Conservation (phyloP, 2,113 vertebrate genomes). For the Saimiri boliviensis region DNA sequence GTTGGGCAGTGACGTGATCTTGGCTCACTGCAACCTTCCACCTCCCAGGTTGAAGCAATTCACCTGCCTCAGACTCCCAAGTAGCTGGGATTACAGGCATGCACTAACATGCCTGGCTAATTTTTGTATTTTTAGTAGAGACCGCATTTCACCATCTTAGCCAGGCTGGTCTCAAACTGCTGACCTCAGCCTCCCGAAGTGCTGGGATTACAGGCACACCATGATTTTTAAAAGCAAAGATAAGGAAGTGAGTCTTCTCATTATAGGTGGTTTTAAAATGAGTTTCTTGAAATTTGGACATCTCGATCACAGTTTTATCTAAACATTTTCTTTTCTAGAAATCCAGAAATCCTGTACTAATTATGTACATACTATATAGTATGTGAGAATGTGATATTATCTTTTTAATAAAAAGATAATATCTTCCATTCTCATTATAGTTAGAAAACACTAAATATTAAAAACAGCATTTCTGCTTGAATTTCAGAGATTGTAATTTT, state of each 20-base stretch:
- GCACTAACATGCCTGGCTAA: too few species aligned
- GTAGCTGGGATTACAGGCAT: too few species aligned
- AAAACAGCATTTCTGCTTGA: not conserved
- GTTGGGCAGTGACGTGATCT: too few species aligned
- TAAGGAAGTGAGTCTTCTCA: not conserved
- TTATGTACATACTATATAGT: not conserved
- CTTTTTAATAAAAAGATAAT: not conserved
- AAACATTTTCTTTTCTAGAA: not conserved
- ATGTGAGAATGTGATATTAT: not conserved
- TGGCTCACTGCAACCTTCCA: too few species aligned
- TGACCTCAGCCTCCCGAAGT: too few species aligned
- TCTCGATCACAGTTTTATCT: not conserved
- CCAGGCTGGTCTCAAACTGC: too few species aligned
- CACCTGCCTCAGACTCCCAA: too few species aligned
- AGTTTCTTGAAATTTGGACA: not conserved
- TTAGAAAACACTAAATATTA: not conserved
- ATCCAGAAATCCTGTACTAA: not conserved
- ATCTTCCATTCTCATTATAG: not conserved
- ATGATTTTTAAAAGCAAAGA: slow-evolving; percentile 17
- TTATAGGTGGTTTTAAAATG: not conserved
- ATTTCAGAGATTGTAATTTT: not conserved
- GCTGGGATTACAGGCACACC: not conserved
- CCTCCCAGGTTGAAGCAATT: too few species aligned
- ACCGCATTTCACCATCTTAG: too few species aligned
- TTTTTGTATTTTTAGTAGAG: too few species aligned